Conservation (phyloP, 2,113 vertebrate species). For the Cephalopholis sonnerati region DNA sequence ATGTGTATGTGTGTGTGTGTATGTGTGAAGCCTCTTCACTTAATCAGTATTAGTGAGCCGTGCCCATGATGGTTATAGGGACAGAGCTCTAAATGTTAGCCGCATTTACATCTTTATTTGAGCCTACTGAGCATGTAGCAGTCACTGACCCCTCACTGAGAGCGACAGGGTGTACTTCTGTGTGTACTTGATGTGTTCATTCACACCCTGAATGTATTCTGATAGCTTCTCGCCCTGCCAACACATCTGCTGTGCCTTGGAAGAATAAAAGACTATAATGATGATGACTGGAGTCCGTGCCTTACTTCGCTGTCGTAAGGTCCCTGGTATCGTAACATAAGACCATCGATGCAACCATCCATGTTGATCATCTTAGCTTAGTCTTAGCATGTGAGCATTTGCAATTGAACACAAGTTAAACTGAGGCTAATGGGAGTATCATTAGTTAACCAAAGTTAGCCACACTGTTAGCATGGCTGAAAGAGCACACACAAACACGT, state of each 20-base stretch:
- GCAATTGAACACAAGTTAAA: not conserved
- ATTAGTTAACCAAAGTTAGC: not conserved
- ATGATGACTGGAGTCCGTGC: slow-evolving; percentile 1
- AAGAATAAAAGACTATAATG: slow-evolving; percentile 80
- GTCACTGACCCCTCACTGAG: slow-evolving; percentile 53
- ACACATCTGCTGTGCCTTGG: slow-evolving; percentile 86
- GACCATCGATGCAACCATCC: no score
- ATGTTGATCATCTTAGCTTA: not conserved
- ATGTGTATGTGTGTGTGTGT: slow-evolving; percentile 24
- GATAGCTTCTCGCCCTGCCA: slow-evolving; percentile 79
- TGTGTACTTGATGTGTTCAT: slow-evolving; percentile 64
- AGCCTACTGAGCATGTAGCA: slow-evolving; percentile 72
- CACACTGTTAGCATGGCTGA: not conserved
- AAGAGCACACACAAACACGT: not conserved
- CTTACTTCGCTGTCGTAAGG: slow-evolving; percentile 1
- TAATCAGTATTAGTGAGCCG: slow-evolving; percentile 47
- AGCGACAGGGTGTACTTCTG: slow-evolving; percentile 54
- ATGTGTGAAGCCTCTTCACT: slow-evolving; percentile 32
- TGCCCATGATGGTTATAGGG: slow-evolving; percentile 8
- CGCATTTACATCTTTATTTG: slow-evolving; percentile 43
- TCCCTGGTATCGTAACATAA: not conserved
- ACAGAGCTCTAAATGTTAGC: slow-evolving; percentile 30
- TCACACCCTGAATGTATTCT: slow-evolving; percentile 80
- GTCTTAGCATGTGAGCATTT: not conserved
- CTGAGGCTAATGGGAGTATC: no score